These are phyloP conservation scores for Drosophila suboccidentalis DNA, from an alignment of 2,888 invertebrate genomes.

Conservation along the genomic window DNA sequence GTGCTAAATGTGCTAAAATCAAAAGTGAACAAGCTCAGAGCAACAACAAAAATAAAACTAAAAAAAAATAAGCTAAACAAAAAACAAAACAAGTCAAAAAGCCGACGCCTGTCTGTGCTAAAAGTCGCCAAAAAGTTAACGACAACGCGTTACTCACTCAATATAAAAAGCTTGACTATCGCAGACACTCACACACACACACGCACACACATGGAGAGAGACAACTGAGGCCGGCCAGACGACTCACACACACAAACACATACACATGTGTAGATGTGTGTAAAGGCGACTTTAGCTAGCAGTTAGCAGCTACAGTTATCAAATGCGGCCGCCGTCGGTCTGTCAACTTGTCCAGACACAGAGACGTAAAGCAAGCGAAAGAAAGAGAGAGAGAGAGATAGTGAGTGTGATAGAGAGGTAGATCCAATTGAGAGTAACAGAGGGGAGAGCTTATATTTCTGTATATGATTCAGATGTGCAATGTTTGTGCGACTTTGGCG, in stretches of 20 bases:
- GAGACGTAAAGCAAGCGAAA: slow-evolving; percentile 5
- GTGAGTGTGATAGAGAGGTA: not conserved
- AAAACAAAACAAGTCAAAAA: slow-evolving; percentile 37
- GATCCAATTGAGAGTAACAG: not conserved
- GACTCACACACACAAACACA: slow-evolving; percentile 42
- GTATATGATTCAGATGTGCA: slow-evolving; percentile 60
- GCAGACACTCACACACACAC: slow-evolving; percentile 36
- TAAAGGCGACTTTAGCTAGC: slow-evolving; percentile 46
- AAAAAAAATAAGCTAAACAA: slow-evolving; percentile 19
- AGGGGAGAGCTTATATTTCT: slow-evolving; percentile 20
- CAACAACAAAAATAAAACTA: slow-evolving; percentile 25
- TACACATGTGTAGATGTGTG: slow-evolving; percentile 10
- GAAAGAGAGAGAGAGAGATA: not conserved
- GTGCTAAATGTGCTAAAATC: slow-evolving; percentile 43
- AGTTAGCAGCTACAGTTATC: slow-evolving; percentile 72
- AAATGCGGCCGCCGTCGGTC: slow-evolving; percentile 65
- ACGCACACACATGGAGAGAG: slow-evolving; percentile 36
- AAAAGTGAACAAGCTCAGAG: slow-evolving; percentile 38
- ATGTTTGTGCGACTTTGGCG: slow-evolving; percentile 39
- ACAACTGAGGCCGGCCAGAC: slow-evolving; percentile 58
- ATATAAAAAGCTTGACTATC: slow-evolving; percentile 63
- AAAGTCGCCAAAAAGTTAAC: slow-evolving; percentile 55
- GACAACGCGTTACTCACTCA: slow-evolving; percentile 67
- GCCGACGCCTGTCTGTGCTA: slow-evolving; percentile 57
- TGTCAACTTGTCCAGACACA: slow-evolving; percentile 65